Percentiles rank a stretch among this genome's conserved stretches.
phyloP scores from a whole-genome alignment of 2,888 invertebrate genomes.

The Anarsia innoxiella region DNA sequence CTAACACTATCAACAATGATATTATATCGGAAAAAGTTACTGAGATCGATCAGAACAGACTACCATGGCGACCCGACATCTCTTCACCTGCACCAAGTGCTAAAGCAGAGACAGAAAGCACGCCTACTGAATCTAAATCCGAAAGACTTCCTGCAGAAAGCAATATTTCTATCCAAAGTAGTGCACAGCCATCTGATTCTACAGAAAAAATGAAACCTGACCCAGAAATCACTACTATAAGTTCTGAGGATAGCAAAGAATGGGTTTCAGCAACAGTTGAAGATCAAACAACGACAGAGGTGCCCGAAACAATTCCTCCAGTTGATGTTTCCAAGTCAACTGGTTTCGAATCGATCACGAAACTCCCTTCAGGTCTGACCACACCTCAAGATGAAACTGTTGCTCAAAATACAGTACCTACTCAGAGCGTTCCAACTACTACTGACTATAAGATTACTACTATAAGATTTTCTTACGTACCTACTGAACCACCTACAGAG shows the following conservation, averaged over 20 bases:
- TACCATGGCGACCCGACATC: constrained; percentile 42
- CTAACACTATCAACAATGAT: constrained; percentile 39
- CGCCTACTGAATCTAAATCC: constrained; percentile 38
- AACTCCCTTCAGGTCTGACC: constrained; percentile 57
- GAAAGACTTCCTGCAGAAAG: constrained; percentile 53
- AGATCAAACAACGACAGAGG: constrained; percentile 32
- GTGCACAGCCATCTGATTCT: constrained; percentile 29
- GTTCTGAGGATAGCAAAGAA: constrained; percentile 25
- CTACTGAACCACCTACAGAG: constrained; percentile 32
- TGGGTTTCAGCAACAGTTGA: constrained; percentile 41
- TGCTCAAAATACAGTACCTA: constrained; percentile 34
- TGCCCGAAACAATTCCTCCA: constrained; percentile 39
- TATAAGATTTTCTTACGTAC: constrained; percentile 60
- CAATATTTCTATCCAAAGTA: constrained; percentile 46
- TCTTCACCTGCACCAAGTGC: constrained; percentile 22
- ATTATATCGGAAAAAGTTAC: constrained; percentile 43
- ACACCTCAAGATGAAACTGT: constrained; percentile 57
- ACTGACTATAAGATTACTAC: constrained; percentile 63
- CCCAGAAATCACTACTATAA: constrained; percentile 14
- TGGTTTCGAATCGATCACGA: constrained; percentile 69
- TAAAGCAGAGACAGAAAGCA: constrained; percentile 25
- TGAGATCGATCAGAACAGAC: constrained; percentile 46
- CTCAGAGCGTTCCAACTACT: constrained; percentile 31
- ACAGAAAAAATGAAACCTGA: constrained; percentile 27
- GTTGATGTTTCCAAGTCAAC: constrained; percentile 50